Conservation (phyloP, 2,113 vertebrate genomes). For the Oncorhynchus tshawytscha region DNA sequence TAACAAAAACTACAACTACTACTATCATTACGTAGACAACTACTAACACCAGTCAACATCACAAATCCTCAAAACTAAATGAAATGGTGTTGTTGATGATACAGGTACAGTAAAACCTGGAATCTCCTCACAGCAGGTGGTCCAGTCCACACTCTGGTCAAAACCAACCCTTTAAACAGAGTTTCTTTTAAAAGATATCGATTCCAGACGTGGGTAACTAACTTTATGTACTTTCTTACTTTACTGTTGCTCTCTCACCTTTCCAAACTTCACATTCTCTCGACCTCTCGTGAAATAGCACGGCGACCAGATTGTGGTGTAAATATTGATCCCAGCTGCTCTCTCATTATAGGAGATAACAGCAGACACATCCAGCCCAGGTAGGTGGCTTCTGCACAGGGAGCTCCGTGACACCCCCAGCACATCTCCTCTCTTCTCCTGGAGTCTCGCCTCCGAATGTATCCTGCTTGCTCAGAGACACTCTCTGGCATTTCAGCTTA, state of each 20-base stretch:
- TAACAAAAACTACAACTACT: background rate
- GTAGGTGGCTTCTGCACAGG: slow-evolving; percentile 6
- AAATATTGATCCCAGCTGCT: background rate
- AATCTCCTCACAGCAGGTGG: background rate
- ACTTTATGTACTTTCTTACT: background rate
- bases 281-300: background rate
- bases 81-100: background rate
- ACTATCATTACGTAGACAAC: too few relatives aligned
- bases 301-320: background rate
- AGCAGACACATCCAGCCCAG: background rate
- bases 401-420: background rate
- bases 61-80: background rate
- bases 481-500: slow-evolving; percentile 35
- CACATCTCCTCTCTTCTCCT: too few relatives aligned
- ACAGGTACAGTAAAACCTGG: background rate
- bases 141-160: background rate
- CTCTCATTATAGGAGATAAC: too few relatives aligned
- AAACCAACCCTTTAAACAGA: background rate
- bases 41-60: background rate
- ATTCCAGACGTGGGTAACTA: background rate
- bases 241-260: too few relatives aligned
- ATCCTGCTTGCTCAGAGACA: too few relatives aligned
- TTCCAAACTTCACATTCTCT: too few relatives aligned
- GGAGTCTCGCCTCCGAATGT: too few relatives aligned
- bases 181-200: background rate